Evolutionary conservation across 2,888 invertebrate genomes (phyloP).

Genomic region (Fabriciana adippe): DNA sequence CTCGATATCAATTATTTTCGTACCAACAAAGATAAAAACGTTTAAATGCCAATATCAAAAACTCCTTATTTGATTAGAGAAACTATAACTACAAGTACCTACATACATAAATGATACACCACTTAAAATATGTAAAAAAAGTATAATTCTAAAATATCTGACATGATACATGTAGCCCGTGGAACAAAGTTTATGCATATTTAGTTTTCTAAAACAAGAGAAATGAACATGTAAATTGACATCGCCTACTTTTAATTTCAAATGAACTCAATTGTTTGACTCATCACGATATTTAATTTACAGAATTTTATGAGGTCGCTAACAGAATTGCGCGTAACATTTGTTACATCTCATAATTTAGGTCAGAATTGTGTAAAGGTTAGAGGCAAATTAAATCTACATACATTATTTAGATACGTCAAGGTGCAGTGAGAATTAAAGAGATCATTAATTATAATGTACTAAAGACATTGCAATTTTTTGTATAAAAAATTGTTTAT

Average conservation of each 20-base stretch:
- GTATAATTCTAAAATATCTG: too few relatives aligned
- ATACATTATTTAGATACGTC: constrained; percentile 6
- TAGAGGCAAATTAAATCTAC: not conserved
- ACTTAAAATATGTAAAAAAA: too few relatives aligned
- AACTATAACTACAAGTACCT: too few relatives aligned
- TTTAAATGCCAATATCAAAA: too few relatives aligned
- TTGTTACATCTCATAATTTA: constrained; percentile 31
- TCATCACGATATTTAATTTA: constrained; percentile 25
- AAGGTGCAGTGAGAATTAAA: constrained; percentile 7
- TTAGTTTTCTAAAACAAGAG: constrained; percentile 3
- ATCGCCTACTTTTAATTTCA: constrained; percentile 21
- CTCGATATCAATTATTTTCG: too few relatives aligned
- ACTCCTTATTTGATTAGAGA: too few relatives aligned
- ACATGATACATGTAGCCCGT: too few relatives aligned
- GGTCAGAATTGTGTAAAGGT: constrained; percentile 21
- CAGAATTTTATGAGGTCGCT: constrained; percentile 31
- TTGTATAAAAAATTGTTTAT: too few relatives aligned
- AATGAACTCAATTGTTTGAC: constrained; percentile 28
- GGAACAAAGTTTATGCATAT: not conserved
- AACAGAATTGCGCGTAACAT: constrained; percentile 24
- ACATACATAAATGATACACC: too few relatives aligned
- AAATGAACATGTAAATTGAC: constrained; percentile 19
- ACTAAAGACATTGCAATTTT: too few relatives aligned
- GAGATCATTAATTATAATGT: not conserved
- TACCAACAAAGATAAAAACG: too few relatives aligned